Conservation (phyloP, 2,797 vertebrate species). For the Pseudotriccus pelzelni region DNA sequence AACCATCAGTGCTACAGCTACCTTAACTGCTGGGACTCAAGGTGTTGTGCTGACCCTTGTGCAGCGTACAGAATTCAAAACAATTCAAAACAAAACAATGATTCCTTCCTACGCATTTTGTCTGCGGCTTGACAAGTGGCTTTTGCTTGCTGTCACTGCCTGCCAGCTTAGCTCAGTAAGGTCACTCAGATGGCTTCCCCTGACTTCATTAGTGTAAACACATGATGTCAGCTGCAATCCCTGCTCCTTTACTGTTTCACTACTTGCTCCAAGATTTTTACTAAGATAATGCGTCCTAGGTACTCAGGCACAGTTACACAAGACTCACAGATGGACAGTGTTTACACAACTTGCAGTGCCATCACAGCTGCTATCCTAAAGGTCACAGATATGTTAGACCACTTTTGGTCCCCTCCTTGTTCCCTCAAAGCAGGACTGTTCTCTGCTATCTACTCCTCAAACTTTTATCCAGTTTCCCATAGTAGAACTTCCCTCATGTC, state of each 20-base stretch:
- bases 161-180: conserved; percentile 28
- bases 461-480: conserved; percentile 29
- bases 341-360: conserved; percentile 56
- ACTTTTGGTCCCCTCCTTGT: conserved; percentile 10
- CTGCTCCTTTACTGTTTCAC: conserved; percentile 6
- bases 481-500: conserved; percentile 14
- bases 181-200: conserved; percentile 37
- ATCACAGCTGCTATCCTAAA: conserved; percentile 48
- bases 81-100: conserved; percentile 12
- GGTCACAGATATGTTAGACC: conserved; percentile 48
- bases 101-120: neutral
- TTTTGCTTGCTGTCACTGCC: conserved; percentile 8
- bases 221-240: conserved; percentile 33
- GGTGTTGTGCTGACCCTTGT: neutral
- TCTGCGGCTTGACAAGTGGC: neutral
- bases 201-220: conserved; percentile 50
- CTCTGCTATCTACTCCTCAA: conserved; percentile 12
- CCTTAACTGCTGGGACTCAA: neutral
- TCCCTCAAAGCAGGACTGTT: conserved; percentile 12
- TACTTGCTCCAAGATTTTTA: conserved; percentile 37
- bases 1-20: neutral
- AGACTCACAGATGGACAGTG: conserved; percentile 38
- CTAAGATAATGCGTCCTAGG: conserved; percentile 44
- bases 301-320: conserved; percentile 50
- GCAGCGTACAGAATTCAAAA: neutral